Base-by-base conservation (phyloP, 2,888 invertebrate genomes). In the Hipparchia semele region DNA sequence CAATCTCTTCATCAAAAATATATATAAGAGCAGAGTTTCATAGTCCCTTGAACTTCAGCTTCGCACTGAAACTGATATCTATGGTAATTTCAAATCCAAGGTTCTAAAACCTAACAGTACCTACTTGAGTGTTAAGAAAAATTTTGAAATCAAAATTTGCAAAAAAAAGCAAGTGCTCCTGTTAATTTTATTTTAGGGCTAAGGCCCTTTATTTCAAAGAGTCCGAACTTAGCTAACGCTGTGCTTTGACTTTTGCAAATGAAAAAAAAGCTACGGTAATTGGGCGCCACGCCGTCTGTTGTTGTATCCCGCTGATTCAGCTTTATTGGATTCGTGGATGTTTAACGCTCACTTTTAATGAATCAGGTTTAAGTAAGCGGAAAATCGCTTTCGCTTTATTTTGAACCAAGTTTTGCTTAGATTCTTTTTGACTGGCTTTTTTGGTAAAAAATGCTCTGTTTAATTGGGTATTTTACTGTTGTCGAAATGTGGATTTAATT, bases 361-460 rank as follows among this genome's bases (percentile, higher is more conserved):
- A 71, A 71, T 59, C 49, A 71, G 71, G 58, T 65, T 66, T 71
- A 59, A 58, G 39, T 65, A 71, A 51, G 49, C 65, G 46, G 56
- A 61, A 69, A 59, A 61, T 39, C 39, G 61, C 60, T 39, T 61
- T n/a, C 13, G 39, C 13, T 13, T 62, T 49, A 10, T 33, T 33
- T 12, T 39, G 8, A 13, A 7, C 8, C 13, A 6, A 6, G 13
- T 58, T 58, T 56, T 8, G 58, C 58, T 58, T 23, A 58, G 2
- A 10, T 23, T 6, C 6, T 56, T 58, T 58, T 58, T 58, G 58
- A 58, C 23, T 23, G 58, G 13, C 56, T 56, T 56, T 53, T 53
- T 53, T 53, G 53, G 53, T 53, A 5, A 53, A 53, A 49, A 53
- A 53, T 23, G 23, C 23, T 23, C 23, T 23, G 23, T 23, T 12